Evolutionary conservation across 2,113 vertebrate species (phyloP).

Genomic region (Pipa parva): DNA sequence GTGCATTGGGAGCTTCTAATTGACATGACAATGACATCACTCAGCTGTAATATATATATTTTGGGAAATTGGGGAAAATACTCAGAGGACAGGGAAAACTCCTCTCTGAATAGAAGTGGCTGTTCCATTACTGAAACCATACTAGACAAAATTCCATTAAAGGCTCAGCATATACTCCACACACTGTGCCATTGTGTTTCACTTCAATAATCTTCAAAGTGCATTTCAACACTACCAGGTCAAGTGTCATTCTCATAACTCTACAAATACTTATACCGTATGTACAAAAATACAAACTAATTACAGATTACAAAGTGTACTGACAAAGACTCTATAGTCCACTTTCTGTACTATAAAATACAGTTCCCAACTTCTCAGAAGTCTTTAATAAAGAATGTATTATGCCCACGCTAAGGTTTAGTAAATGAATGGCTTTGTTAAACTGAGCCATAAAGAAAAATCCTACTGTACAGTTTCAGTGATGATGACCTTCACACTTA

Average conservation of each 20-base stretch:
- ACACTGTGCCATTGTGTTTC: neutral
- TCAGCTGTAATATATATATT: too few species aligned
- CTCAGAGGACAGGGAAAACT: too few species aligned
- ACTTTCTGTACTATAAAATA: neutral
- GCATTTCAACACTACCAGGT: neutral
- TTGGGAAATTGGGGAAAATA: too few species aligned
- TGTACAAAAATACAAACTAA: neutral
- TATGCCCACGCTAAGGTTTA: neutral
- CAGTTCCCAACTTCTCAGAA: slow-evolving; percentile 11
- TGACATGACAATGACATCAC: too few species aligned
- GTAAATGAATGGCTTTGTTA: neutral
- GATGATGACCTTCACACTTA: slow-evolving; percentile 31
- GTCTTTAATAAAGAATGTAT: neutral
- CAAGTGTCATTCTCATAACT: neutral
- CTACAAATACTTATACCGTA: neutral
- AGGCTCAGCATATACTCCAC: too few species aligned
- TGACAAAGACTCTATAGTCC: neutral
- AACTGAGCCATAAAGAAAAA: neutral
- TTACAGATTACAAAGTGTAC: neutral
- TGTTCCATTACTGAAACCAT: too few species aligned
- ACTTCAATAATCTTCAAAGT: neutral
- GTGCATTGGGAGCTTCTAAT: too few species aligned
- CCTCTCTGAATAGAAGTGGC: too few species aligned
- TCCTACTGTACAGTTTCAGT: slow-evolving; percentile 14
- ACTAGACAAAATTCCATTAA: too few species aligned